phyloP scores from a whole-genome alignment of 1,140 invertebrate genomes.

The Hylyphantes graminicola region DNA sequence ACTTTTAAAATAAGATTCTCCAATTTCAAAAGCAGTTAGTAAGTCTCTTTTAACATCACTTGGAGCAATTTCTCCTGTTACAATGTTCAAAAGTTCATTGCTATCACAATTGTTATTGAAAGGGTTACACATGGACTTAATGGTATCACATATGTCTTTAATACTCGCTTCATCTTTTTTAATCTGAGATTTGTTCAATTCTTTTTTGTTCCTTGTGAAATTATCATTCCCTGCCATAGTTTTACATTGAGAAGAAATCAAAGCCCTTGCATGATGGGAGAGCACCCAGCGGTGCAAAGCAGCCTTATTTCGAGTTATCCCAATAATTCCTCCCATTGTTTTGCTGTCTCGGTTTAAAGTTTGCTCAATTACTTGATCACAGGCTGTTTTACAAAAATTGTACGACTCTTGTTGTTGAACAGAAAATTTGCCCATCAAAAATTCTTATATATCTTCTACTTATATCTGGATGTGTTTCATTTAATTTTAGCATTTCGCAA shows the following conservation, averaged over 20 bases:
- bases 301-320: conserved; percentile 9
- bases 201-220: neutral
- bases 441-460: neutral
- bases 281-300: conserved; percentile 32
- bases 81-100: no score
- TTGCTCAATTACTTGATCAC: conserved; percentile 59
- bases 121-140: no score
- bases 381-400: conserved; percentile 20
- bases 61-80: no score
- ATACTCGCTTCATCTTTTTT: no score
- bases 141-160: no score
- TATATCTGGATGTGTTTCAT: no score
- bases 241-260: neutral
- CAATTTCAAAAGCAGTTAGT: no score
- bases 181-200: no score
- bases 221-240: neutral
- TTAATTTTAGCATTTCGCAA: no score
- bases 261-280: neutral
- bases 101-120: no score
- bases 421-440: conserved; percentile 49
- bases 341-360: conserved; percentile 59
- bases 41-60: no score
- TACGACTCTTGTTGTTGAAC: conserved; percentile 42
- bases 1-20: no score
- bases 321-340: conserved; percentile 2